Conservation (phyloP, 2,113 vertebrate genomes). For the Callithrix jacchus region DNA sequence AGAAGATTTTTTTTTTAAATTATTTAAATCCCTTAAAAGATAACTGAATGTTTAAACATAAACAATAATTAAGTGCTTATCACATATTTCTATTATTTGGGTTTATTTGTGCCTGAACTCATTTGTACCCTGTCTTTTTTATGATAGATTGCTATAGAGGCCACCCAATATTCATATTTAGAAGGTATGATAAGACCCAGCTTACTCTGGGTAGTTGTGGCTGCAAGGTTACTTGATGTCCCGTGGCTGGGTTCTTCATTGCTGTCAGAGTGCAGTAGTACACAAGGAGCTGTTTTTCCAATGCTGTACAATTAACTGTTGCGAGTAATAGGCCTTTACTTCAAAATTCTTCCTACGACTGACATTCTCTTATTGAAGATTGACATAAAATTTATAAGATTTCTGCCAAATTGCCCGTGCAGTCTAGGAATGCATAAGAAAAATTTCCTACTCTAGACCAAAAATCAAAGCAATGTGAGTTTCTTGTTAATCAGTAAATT, state of each 20-base stretch:
- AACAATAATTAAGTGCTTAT: neutral
- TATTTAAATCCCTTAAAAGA: neutral
- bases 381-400: neutral
- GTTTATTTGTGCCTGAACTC: neutral
- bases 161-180: neutral
- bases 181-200: neutral
- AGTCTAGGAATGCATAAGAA: neutral
- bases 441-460: neutral
- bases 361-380: neutral
- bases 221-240: neutral
- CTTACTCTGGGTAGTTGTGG: neutral
- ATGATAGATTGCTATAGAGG: neutral
- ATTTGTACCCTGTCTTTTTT: neutral
- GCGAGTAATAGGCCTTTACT: neutral
- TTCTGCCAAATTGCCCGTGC: neutral
- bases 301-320: neutral
- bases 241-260: neutral
- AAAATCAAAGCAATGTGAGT: neutral
- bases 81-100: neutral
- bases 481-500: neutral
- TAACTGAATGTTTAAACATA: neutral
- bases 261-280: neutral
- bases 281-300: neutral
- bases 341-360: neutral
- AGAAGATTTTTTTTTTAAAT: neutral